These are phyloP conservation scores for Drosophila sordidula DNA, from an alignment of 2,888 invertebrate species.

Conservation along the genomic window DNA sequence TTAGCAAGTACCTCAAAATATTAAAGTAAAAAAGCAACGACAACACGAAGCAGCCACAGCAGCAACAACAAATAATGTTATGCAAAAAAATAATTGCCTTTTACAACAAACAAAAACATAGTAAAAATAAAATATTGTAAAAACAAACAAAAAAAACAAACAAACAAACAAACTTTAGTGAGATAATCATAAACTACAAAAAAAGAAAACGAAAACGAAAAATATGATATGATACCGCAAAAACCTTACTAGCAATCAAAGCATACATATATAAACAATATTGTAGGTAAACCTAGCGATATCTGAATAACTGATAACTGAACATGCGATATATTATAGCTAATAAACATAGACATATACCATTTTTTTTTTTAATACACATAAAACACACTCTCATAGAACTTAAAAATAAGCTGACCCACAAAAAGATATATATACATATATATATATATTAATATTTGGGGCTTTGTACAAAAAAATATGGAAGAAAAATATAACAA, in stretches of 20 bases:
- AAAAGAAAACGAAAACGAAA: neutral
- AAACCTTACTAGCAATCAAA: constrained; percentile 76
- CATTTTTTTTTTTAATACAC: constrained; percentile 21
- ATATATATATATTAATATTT: constrained; percentile 3
- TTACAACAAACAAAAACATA: constrained; percentile 32
- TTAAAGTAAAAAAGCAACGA: constrained; percentile 32
- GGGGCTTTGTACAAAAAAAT: constrained; percentile 43
- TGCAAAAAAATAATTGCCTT: constrained; percentile 56
- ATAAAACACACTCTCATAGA: constrained; percentile 45
- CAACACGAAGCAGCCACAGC: constrained; percentile 40
- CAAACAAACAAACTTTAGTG: constrained; percentile 33
- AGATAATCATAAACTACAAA: constrained; percentile 42
- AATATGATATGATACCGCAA: constrained; percentile 65
- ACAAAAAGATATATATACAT: constrained; percentile 2
- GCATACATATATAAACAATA: constrained; percentile 58
- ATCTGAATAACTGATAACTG: constrained; percentile 47
- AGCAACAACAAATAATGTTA: constrained; percentile 45
- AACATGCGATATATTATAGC: constrained; percentile 61
- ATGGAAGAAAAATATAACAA: constrained; percentile 15
- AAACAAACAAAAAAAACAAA: constrained; percentile 23
- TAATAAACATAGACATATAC: constrained; percentile 38
- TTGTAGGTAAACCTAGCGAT: constrained; percentile 56
- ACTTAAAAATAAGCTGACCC: constrained; percentile 28
- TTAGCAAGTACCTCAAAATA: constrained; percentile 73
- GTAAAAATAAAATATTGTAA: constrained; percentile 22